These are phyloP conservation scores for Siniperca knerii DNA, from an alignment of 2,113 vertebrate genomes.

Conservation along the genomic window DNA sequence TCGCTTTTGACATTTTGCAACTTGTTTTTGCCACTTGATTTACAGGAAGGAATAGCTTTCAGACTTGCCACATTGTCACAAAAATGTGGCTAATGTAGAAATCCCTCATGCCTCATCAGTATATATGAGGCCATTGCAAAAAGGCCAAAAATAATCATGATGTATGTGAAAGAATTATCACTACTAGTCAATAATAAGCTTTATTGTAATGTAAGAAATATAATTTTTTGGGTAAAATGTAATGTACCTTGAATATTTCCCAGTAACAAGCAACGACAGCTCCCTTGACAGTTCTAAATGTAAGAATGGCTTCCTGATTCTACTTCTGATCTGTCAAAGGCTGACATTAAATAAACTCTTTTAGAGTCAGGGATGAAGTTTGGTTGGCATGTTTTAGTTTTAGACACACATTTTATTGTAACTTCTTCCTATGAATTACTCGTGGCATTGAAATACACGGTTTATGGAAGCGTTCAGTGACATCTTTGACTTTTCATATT, in stretches of 20 bases:
- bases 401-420: background rate
- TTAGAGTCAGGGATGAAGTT: constrained; percentile 6
- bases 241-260: constrained; percentile 16
- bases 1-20: background rate
- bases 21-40: constrained; percentile 3
- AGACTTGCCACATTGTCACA: background rate
- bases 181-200: background rate
- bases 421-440: background rate
- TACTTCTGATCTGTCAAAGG: constrained; percentile 11
- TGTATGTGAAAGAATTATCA: background rate
- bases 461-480: background rate
- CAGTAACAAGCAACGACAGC: constrained; percentile 3
- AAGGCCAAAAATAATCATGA: background rate
- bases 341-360: constrained; percentile 15
- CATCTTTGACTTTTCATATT: background rate
- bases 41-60: background rate
- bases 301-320: constrained; percentile 17
- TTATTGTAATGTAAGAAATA: background rate
- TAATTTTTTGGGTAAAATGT: background rate
- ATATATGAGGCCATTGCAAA: background rate
- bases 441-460: background rate
- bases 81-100: background rate
- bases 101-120: background rate
- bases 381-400: background rate
- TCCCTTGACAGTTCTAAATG: constrained; percentile 21